Evolutionary conservation across 1,140 invertebrate species (phyloP).

Genomic region (Brachionus calyciflorus): DNA sequence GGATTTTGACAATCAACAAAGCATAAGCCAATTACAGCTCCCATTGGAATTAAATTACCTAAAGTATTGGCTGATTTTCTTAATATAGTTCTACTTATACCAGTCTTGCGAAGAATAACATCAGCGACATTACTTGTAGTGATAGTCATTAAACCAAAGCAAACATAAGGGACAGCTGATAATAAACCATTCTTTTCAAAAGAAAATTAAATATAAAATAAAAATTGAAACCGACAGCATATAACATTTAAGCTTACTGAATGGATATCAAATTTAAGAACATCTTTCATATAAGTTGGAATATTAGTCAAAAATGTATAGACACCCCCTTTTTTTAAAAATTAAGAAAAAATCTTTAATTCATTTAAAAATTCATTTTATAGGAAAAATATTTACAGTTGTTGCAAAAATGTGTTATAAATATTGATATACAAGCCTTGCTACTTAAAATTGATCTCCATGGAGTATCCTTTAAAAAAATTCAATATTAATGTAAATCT

Average conservation of each 20-base stretch:
- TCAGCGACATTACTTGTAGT: slow-evolving; percentile 11
- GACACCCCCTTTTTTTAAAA: slow-evolving; percentile 53
- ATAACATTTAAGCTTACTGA: slow-evolving; percentile 55
- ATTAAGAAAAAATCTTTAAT: not conserved
- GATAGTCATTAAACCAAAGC: not conserved
- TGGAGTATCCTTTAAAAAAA: slow-evolving; percentile 49
- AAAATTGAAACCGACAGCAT: too few relatives aligned
- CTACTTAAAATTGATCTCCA: slow-evolving; percentile 77
- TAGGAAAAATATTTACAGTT: slow-evolving; percentile 95
- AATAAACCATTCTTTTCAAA: slow-evolving; percentile 39
- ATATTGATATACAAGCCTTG: slow-evolving; percentile 82
- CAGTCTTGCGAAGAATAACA: not conserved
- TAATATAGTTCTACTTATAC: not conserved
- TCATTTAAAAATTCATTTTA: too few relatives aligned
- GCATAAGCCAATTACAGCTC: not conserved
- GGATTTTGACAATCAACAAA: slow-evolving; percentile 25
- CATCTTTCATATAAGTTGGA: slow-evolving; percentile 60
- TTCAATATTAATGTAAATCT: too few relatives aligned
- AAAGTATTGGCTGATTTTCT: slow-evolving; percentile 28
- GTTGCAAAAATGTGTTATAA: slow-evolving; percentile 80
- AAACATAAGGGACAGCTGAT: slow-evolving; percentile 37
- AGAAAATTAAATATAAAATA: not conserved
- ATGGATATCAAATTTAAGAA: slow-evolving; percentile 58
- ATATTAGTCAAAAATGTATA: slow-evolving; percentile 59
- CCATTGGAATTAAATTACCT: slow-evolving; percentile 32